Evolutionary conservation across 2,888 invertebrate species (phyloP), one percentile per base, ranked within the genome.

Genomic region (Cyclophora punctaria): DNA sequence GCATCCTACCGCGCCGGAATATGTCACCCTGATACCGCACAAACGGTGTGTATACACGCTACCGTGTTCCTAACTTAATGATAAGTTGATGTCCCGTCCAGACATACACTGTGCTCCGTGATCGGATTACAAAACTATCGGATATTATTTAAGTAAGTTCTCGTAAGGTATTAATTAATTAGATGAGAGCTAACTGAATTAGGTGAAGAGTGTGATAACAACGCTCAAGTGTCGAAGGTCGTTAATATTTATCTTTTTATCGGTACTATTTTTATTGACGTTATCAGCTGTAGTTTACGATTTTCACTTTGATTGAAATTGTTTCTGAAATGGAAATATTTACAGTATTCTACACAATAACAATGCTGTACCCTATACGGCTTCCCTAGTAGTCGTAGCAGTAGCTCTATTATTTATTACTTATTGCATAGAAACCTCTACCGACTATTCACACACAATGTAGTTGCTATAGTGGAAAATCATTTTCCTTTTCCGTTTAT

Each of bases 61-160:
- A 63, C 62, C 68, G 66, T 68, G 66, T 64, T 69, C 52, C 60
- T 64, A 63, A 73, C 70, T 73, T 75, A 74, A 78, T 74, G 76
- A 80, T 80, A 75, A 78, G 70, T 80, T 79, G 73, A 78, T 81
- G 83, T 78, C 80, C 73, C 63, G 67, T 59, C 62, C 64, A 66
- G 64, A 66, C 60, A 68, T 44, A 34, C 71, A 69, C 75, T 75
- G 78, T 76, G 72, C 69, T 80, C 74, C 83, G 80, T 84, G 83
- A 84, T 80, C 73, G 82, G 80, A 84, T 83, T 83, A 78, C 78
- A 60, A 73, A 74, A 69, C 67, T 62, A 62, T 74, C 71, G 79
- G 79, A 79, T 78, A 70, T 75, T 75, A 71, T 64, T 67, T 66
- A 77, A 67, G 83, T 83, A 83, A 83, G 85, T 83, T 66, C 63